Conservation (phyloP, 2,797 vertebrate genomes). For the Tangara arthus region DNA sequence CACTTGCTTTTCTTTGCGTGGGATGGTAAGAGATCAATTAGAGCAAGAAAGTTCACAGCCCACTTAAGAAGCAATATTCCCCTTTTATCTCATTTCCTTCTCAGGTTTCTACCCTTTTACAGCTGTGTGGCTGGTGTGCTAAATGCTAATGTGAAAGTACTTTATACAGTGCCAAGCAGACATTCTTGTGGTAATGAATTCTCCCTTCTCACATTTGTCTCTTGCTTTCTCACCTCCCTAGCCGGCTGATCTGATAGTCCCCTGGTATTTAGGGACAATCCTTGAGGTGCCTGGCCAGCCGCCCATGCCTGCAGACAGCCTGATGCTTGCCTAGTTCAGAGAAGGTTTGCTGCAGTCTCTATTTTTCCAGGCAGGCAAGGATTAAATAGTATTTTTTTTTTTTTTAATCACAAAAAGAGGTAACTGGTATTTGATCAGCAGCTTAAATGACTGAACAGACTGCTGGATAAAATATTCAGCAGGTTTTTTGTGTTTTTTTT, state of each 20-base stretch:
- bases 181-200: conserved; percentile 51
- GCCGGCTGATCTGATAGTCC: not conserved
- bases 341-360: not conserved
- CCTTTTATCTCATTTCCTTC: conserved; percentile 60
- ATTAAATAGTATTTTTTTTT: not conserved
- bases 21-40: conserved; percentile 65
- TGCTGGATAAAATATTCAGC: not conserved
- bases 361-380: not conserved
- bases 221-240: conserved; percentile 18
- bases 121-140: conserved; percentile 42
- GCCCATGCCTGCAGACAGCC: not conserved
- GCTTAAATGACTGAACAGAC: not conserved
- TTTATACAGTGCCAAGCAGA: conserved; percentile 42
- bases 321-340: not conserved
- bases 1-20: conserved; percentile 49
- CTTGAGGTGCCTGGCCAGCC: not conserved
- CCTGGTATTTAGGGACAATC: conserved; percentile 20
- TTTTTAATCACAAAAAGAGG: not conserved
- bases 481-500: not conserved
- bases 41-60: conserved; percentile 60
- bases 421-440: not conserved
- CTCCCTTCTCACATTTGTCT: not conserved
- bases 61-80: conserved; percentile 65
- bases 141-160: conserved; percentile 56
- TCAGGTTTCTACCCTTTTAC: conserved; percentile 50